Evolutionary conservation across 2,888 invertebrate species (phyloP).

Genomic region (Carterocephalus palaemon): DNA sequence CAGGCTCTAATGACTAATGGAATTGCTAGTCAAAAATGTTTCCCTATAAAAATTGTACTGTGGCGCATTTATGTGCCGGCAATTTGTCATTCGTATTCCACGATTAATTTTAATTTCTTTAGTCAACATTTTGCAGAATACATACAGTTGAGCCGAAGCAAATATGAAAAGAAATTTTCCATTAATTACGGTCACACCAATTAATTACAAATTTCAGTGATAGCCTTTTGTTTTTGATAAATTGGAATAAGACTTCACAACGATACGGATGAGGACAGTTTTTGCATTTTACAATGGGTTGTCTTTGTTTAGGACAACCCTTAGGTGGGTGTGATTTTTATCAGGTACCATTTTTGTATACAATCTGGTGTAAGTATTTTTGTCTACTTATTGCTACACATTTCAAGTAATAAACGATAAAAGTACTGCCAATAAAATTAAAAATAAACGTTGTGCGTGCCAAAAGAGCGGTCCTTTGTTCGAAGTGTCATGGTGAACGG

Average conservation of each 20-base stretch:
- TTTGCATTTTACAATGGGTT: too few species aligned
- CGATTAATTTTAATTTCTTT: conserved; percentile 18
- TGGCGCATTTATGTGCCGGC: background rate
- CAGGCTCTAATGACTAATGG: conserved; percentile 6
- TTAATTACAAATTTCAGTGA: conserved; percentile 4
- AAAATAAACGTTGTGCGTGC: conserved; percentile 50
- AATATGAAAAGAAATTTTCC: conserved; percentile 11
- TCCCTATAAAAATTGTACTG: conserved; percentile 4
- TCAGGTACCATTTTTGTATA: conserved; percentile 17
- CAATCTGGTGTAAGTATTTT: conserved; percentile 12
- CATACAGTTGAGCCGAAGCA: background rate
- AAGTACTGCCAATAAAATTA: conserved; percentile 47
- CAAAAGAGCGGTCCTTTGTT: conserved; percentile 72
- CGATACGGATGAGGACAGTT: too few species aligned
- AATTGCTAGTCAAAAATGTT: conserved; percentile 7
- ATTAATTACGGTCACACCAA: conserved; percentile 4
- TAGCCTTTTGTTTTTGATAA: conserved; percentile 2
- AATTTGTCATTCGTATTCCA: conserved; percentile 14
- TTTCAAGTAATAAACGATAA: conserved; percentile 50
- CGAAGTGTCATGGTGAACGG: conserved; percentile 81
- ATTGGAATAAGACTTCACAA: too few species aligned
- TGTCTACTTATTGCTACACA: conserved; percentile 16
- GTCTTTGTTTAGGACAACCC: too few species aligned
- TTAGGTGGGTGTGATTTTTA: too few species aligned
- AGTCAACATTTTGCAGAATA: conserved; percentile 15